phyloP scores from a whole-genome alignment of 2,888 invertebrate genomes.

The Blastobasis adustella region DNA sequence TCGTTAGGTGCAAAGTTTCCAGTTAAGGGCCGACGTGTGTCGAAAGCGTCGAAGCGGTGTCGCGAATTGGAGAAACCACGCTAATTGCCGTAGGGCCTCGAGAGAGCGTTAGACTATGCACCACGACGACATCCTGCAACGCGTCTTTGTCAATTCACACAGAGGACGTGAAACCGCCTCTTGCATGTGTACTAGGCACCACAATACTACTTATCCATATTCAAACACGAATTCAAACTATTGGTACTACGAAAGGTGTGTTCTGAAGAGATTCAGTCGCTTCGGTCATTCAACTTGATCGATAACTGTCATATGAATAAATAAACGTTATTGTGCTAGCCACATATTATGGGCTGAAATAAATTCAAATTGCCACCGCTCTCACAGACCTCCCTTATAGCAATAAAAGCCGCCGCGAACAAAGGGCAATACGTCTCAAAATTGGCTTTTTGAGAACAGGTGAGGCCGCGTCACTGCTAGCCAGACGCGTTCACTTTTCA shows the following conservation, averaged over 20 bases:
- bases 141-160: too few species aligned
- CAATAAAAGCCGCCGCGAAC: slow-evolving; percentile 50
- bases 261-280: background rate
- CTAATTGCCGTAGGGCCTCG: slow-evolving; percentile 21
- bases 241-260: too few species aligned
- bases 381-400: slow-evolving; percentile 40
- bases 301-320: too few species aligned
- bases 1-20: slow-evolving; percentile 19
- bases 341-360: slow-evolving; percentile 13
- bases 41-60: slow-evolving; percentile 29
- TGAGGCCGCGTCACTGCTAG: slow-evolving; percentile 48
- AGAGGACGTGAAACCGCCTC: too few species aligned
- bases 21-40: slow-evolving; percentile 8
- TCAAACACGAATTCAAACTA: too few species aligned
- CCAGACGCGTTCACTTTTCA: slow-evolving; percentile 51
- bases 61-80: slow-evolving; percentile 59
- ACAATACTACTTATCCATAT: too few species aligned
- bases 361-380: slow-evolving; percentile 32
- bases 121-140: too few species aligned
- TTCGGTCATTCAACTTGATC: background rate
- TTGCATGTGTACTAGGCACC: too few species aligned
- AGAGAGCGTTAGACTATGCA: too few species aligned
- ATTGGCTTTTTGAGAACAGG: slow-evolving; percentile 59
- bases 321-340: too few species aligned
- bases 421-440: slow-evolving; percentile 62